Percentiles rank a stretch among this genome's conserved stretches.
Conservation (phyloP, 2,888 invertebrate species). For the Apeira syringaria region DNA sequence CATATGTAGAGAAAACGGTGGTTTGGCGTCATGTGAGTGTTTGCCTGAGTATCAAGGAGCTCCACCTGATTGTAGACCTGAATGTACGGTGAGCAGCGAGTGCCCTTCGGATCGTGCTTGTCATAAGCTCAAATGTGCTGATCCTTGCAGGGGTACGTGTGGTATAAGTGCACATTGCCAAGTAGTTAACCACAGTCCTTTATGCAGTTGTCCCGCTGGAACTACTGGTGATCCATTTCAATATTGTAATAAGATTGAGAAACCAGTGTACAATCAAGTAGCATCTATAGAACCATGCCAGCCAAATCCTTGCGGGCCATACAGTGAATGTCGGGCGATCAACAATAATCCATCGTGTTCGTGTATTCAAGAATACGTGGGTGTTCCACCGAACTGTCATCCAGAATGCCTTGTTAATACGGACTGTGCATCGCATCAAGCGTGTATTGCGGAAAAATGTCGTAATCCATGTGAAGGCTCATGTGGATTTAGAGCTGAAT, state of each 20-base stretch:
- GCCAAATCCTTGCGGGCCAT: slow-evolving; percentile 92
- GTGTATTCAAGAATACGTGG: slow-evolving; percentile 88
- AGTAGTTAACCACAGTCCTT: slow-evolving; percentile 91
- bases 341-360: slow-evolving; percentile 91
- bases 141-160: slow-evolving; percentile 91
- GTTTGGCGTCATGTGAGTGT: slow-evolving; percentile 89
- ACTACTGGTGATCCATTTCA: slow-evolving; percentile 87
- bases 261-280: slow-evolving; percentile 38
- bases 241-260: slow-evolving; percentile 73
- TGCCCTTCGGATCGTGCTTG: slow-evolving; percentile 90
- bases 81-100: slow-evolving; percentile 91
- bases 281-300: slow-evolving; percentile 85
- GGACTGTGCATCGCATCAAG: slow-evolving; percentile 90
- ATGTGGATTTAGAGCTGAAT: slow-evolving; percentile 90
- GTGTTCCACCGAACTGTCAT: slow-evolving; percentile 91
- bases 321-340: slow-evolving; percentile 89
- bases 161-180: slow-evolving; percentile 89
- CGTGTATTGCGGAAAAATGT: slow-evolving; percentile 92
- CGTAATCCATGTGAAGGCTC: slow-evolving; percentile 92
- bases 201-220: slow-evolving; percentile 88
- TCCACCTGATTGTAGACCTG: slow-evolving; percentile 89
- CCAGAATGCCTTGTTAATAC: slow-evolving; percentile 93
- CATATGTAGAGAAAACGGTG: slow-evolving; percentile 89
- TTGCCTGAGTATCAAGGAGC: slow-evolving; percentile 86
- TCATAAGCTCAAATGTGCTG: slow-evolving; percentile 89